Conservation (phyloP, 2,888 invertebrate species). For the Lithophane leautieri region DNA sequence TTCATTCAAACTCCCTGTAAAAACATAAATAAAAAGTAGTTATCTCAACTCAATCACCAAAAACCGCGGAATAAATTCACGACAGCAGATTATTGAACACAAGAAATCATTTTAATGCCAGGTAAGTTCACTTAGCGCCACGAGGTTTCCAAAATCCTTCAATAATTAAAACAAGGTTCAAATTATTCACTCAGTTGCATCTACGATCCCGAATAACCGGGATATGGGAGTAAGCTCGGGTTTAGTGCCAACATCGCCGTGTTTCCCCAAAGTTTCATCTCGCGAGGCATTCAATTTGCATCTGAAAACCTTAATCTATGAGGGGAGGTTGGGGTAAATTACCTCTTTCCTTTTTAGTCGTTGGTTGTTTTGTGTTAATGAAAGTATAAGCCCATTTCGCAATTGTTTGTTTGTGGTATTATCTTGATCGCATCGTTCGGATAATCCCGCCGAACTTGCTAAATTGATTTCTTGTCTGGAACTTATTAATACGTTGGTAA, state of each 20-base stretch:
- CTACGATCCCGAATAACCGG: slow-evolving; percentile 67
- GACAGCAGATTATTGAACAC: slow-evolving; percentile 43
- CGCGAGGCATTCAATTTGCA: slow-evolving; percentile 83
- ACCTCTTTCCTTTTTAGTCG: slow-evolving; percentile 61
- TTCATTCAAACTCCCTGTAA: neutral
- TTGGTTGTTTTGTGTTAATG: slow-evolving; percentile 69
- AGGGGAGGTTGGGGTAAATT: slow-evolving; percentile 60
- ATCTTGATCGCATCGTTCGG: slow-evolving; percentile 65
- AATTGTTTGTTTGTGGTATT: slow-evolving; percentile 71
- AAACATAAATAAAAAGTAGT: slow-evolving; percentile 11
- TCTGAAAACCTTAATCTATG: slow-evolving; percentile 80
- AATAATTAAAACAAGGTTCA: slow-evolving; percentile 79
- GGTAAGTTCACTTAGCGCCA: slow-evolving; percentile 60
- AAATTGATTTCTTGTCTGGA: slow-evolving; percentile 70
- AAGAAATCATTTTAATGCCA: slow-evolving; percentile 61
- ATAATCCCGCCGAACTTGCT: slow-evolving; percentile 63
- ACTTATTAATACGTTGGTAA: slow-evolving; percentile 67
- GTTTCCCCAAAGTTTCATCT: slow-evolving; percentile 76
- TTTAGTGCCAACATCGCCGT: slow-evolving; percentile 67
- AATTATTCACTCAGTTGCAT: slow-evolving; percentile 76
- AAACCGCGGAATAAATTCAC: slow-evolving; percentile 19
- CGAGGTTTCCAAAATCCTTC: slow-evolving; percentile 65
- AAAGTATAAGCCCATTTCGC: slow-evolving; percentile 74
- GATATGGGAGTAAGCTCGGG: slow-evolving; percentile 70
- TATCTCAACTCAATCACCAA: slow-evolving; percentile 16